Evolutionary conservation across 2,888 invertebrate genomes (phyloP), one percentile per base, ranked within the genome.

Genomic region (Oscheius onirici): DNA sequence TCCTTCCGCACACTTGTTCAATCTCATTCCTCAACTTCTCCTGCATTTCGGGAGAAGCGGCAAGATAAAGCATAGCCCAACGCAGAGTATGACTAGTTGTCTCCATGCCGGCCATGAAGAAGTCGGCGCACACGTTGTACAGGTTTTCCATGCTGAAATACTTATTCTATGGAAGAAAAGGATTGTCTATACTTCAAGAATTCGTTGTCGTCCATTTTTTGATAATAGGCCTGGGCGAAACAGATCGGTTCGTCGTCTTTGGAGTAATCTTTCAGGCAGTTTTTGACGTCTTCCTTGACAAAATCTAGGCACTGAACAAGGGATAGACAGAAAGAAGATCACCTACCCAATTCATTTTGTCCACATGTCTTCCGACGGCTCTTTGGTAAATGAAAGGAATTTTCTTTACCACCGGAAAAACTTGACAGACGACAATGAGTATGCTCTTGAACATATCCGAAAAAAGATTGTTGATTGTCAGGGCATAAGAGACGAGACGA

Each of bases 31-130:
- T 26, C n/a, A 43, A 61, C 22, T 11, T 44, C 8, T 41, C 76
- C 66, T 82, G 82, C 3, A 80, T 65, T 13, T 82, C 68, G 1
- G 72, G 77, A 34, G 78, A 60, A 52, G 75, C 76, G 49, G 77
- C 71, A 60, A 81, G 61, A 49, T 78, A 79, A 0, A 76, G 71
- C 1, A 81, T 10, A 22, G 72, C 65, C 82, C 80, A 81, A 17
- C 78, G 70, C 1, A 82, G 66, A 1, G 79, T 69, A 1, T 70
- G 77, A 1, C 58, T 58, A 17, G 69, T 69, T 3, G 67, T 67
- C 28, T 67, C 67, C 55, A 52, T 51, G 17, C 67, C 67, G 28
- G 67, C 67, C 43, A 69, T 49, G 26, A 58, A 69, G 46, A 69
- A 69, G 58, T 69, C 69, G 24, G 49, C 28, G 44, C 69, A 69